These are phyloP conservation scores for Helarctos malayanus DNA, from an alignment of 2,797 vertebrate species.

Conservation along the genomic window DNA sequence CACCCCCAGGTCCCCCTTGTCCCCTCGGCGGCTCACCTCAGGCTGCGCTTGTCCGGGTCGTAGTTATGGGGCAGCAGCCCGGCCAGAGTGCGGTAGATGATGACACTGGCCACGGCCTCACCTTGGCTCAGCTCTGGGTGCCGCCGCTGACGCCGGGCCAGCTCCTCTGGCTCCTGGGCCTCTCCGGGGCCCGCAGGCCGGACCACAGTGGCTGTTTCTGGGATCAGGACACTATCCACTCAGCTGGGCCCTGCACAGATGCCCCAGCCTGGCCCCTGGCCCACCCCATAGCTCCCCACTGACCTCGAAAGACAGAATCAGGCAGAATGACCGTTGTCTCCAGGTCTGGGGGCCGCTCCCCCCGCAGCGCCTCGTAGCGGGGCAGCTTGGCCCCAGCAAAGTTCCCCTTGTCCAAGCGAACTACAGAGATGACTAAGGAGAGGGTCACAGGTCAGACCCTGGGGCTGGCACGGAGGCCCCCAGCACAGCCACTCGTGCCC, in stretches of 20 bases:
- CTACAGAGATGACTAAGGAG: constrained; percentile 95
- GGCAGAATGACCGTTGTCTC: constrained; percentile 96
- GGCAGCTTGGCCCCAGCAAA: constrained; percentile 94
- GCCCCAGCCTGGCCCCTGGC: constrained; percentile 72
- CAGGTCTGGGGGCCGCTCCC: constrained; percentile 93
- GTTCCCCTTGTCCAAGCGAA: constrained; percentile 95
- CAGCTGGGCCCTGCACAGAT: background rate
- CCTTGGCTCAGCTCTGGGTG: constrained; percentile 91
- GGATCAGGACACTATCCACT: background rate
- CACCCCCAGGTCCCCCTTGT: rapidly evolving
- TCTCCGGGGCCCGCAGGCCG: constrained; percentile 57
- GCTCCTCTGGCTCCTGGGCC: constrained; percentile 77
- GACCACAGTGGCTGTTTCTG: constrained; percentile 70
- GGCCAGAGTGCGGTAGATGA: constrained; percentile 97
- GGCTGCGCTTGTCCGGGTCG: constrained; percentile 96
- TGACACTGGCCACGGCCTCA: constrained; percentile 95
- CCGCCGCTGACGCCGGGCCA: constrained; percentile 90
- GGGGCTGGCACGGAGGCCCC: background rate
- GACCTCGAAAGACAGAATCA: constrained; percentile 92
- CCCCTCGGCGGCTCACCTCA: constrained; percentile 88
- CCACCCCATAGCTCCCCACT: constrained; percentile 86
- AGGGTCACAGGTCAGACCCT: background rate
- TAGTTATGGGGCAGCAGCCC: constrained; percentile 94
- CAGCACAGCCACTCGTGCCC: rapidly evolving
- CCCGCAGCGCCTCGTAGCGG: constrained; percentile 93